A percentile compares a stretch with the other conserved stretches of the same genome.
These are phyloP conservation scores for Leuciscus idus DNA, from an alignment of 2,113 vertebrate species.

Conservation along the genomic window DNA sequence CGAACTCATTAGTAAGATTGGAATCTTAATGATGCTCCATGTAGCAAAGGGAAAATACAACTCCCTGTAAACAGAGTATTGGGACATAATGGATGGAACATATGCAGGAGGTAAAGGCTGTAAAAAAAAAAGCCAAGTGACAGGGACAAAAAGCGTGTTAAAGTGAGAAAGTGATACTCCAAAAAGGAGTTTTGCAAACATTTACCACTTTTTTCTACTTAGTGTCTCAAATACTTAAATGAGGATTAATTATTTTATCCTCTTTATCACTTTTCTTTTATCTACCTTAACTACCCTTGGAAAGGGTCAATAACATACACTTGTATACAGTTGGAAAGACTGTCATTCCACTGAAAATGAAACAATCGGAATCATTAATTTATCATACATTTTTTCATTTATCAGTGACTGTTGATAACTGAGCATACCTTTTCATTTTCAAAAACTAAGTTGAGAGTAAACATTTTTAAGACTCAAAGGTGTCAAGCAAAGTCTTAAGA, in stretches of 20 bases:
- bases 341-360: background rate
- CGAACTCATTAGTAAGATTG: slow-evolving; percentile 54
- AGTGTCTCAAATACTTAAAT: background rate
- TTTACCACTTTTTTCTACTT: background rate
- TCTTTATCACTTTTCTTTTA: background rate
- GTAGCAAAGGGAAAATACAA: slow-evolving; percentile 49
- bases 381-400: too few species aligned
- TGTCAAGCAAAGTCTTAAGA: background rate
- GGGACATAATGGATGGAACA: slow-evolving; percentile 59
- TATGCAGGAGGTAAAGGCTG: slow-evolving; percentile 46
- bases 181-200: background rate
- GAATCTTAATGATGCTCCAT: slow-evolving; percentile 56
- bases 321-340: background rate
- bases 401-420: background rate
- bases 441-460: background rate
- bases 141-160: background rate
- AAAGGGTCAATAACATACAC: background rate
- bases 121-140: slow-evolving; percentile 14
- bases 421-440: background rate
- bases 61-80: slow-evolving; percentile 44
- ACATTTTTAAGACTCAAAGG: background rate
- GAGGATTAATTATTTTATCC: background rate
- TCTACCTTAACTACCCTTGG: background rate
- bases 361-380: background rate
- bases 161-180: background rate